phyloP scores from a whole-genome alignment of 2,797 vertebrate species.

The Petrocephalus sullivani region DNA sequence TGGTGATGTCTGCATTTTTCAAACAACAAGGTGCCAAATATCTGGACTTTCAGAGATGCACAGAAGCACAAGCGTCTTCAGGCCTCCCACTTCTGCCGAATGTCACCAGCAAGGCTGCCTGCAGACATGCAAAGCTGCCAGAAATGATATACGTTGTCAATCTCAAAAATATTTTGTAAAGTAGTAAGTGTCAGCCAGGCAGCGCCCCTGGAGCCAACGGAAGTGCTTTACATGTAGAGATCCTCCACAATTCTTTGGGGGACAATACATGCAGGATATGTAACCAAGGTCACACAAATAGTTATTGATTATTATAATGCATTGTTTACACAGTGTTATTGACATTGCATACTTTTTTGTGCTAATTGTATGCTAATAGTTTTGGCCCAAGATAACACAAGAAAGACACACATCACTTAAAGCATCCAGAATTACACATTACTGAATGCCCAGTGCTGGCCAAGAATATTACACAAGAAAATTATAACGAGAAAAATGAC shows the following conservation, averaged over 20 bases:
- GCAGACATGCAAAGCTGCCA: neutral
- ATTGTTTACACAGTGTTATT: neutral
- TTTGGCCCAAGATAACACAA: too few species aligned
- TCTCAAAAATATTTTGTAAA: neutral
- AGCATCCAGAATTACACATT: too few species aligned
- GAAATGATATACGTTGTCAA: neutral
- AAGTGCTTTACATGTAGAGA: neutral
- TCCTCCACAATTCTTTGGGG: neutral
- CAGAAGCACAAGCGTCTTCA: neutral
- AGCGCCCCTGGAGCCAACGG: neutral
- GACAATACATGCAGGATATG: neutral
- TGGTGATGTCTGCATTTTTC: neutral
- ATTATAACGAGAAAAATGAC: neutral
- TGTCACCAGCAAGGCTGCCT: neutral
- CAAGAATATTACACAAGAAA: neutral
- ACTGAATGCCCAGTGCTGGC: too few species aligned
- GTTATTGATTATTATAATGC: neutral
- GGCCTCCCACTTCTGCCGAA: neutral
- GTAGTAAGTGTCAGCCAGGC: neutral
- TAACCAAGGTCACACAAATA: neutral
- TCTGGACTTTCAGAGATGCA: neutral
- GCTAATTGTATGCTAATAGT: too few species aligned
- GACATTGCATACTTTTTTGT: neutral
- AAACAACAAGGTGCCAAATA: neutral
- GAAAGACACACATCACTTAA: too few species aligned